phyloP scores from a whole-genome alignment of 2,888 invertebrate genomes.

The Willowsia nigromaculata region DNA sequence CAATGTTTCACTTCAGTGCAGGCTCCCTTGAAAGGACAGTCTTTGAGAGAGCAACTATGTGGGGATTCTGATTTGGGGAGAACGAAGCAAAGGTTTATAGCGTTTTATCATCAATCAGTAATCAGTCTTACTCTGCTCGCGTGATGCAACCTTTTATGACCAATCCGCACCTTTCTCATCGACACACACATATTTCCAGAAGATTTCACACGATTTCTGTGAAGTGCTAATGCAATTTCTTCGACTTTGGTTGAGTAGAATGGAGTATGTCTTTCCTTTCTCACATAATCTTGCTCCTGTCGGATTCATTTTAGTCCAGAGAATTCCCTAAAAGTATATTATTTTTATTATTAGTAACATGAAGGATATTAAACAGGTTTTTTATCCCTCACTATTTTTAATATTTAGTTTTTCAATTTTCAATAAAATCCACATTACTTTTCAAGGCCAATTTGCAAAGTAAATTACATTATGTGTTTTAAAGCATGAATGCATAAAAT shows the following conservation, averaged over 20 bases:
- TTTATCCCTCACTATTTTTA: not conserved
- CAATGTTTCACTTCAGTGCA: constrained; percentile 55
- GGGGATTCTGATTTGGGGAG: constrained; percentile 37
- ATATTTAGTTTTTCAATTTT: not conserved
- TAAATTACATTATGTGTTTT: too few relatives aligned
- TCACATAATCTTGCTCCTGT: constrained; percentile 58
- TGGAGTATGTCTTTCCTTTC: constrained; percentile 57
- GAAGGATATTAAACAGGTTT: not conserved
- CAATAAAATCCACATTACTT: not conserved
- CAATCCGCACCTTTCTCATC: not conserved
- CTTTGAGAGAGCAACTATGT: constrained; percentile 37
- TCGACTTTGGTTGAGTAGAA: constrained; percentile 16
- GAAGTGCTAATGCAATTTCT: not conserved
- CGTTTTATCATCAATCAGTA: not conserved
- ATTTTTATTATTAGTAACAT: not conserved
- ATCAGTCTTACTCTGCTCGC: not conserved
- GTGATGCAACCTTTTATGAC: not conserved
- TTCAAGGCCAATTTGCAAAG: too few relatives aligned
- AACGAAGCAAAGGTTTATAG: not conserved
- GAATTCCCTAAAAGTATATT: constrained; percentile 42
- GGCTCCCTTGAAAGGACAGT: not conserved
- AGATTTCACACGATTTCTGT: constrained; percentile 19
- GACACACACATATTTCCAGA: constrained; percentile 66
- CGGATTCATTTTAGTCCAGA: constrained; percentile 66
- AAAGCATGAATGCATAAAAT: too few relatives aligned